Percentiles rank a stretch among this genome's conserved stretches.
These are phyloP conservation scores for Gnatocerus cornutus DNA, from an alignment of 2,888 invertebrate genomes.

Conservation along the genomic window DNA sequence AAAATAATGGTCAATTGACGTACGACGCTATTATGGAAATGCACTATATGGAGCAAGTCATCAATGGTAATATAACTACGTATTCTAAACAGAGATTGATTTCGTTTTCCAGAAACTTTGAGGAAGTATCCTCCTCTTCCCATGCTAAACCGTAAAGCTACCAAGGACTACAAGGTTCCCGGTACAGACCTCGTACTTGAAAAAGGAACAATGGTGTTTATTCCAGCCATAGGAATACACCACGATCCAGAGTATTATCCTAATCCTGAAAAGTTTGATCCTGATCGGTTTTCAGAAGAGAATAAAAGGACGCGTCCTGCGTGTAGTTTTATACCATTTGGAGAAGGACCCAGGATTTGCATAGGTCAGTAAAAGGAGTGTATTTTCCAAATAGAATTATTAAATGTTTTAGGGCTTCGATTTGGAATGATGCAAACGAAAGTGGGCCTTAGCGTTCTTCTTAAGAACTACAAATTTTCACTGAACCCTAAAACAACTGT, in stretches of 20 bases:
- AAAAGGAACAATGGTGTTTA: conserved; percentile 55
- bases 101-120: conserved; percentile 59
- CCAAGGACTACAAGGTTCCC: conserved; percentile 59
- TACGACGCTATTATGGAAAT: conserved; percentile 49
- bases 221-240: conserved; percentile 60
- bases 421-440: conserved; percentile 64
- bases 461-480: conserved; percentile 59
- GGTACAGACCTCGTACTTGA: conserved; percentile 57
- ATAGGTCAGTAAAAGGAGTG: conserved; percentile 68
- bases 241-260: conserved; percentile 67
- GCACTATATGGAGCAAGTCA: conserved; percentile 67
- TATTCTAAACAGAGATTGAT: not conserved
- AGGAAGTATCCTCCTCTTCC: conserved; percentile 63
- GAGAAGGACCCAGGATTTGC: conserved; percentile 75
- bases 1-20: conserved; percentile 41
- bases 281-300: conserved; percentile 75
- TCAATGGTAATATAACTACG: conserved; percentile 56
- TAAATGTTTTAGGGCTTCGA: conserved; percentile 56
- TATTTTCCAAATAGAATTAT: not conserved
- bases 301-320: conserved; percentile 73
- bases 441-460: conserved; percentile 59
- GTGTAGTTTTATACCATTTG: conserved; percentile 75
- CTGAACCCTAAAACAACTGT: conserved; percentile 56
- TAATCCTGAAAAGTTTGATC: conserved; percentile 77
- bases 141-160: conserved; percentile 56